Base-by-base conservation (phyloP, 2,113 vertebrate species). In the Plestiodon gilberti region DNA sequence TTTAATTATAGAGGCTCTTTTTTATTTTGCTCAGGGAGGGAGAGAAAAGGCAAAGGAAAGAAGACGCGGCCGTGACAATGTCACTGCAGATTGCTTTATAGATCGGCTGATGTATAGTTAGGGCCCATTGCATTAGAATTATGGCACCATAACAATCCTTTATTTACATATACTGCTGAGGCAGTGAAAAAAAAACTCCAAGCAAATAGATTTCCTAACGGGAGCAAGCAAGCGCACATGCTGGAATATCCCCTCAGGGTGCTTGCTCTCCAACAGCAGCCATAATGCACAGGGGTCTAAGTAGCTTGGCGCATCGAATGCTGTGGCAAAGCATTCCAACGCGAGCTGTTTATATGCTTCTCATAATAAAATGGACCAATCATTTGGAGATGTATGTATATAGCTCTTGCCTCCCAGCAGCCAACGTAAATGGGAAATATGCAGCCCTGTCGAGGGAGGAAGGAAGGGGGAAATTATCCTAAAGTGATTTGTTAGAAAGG, bases 121-220 rank as follows among this genome's bases (percentile, higher is more conserved):
- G 91, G 95, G 94, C 90, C 95, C 91, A 94, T 18, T 94, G 93
- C 86, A 69, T 7, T 90, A 92, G 94, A 97, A 93, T 96, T 92
- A 96, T 78, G 94, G 94, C 91, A 93, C 95, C 95, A 91, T 96
- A 96, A 96, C 93, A 91, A 94, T 92, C 92, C 92, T 94, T 95
- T 96, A 97, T 97, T 97, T 97, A 97, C 96, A 96, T 94, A 96
- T 88, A 93, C 91, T 96, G 97, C 96, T 97, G 96, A 96, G 94
- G 94, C 93, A 95, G 94, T 95, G 94, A 93, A 65, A 95, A 96
- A 94, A 88, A 62, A 52, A 57, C 15, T 40, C 40, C 55, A 23
- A 92, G 92, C 92, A 92, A 95, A 96, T 94, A 96, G 95, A 95
- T 96, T 96, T 96, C 96, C 95, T 95, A 96, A 94, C 65, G 87